Evolutionary conservation across 2,113 vertebrate species (phyloP).

Genomic region (Oplegnathus fasciatus): DNA sequence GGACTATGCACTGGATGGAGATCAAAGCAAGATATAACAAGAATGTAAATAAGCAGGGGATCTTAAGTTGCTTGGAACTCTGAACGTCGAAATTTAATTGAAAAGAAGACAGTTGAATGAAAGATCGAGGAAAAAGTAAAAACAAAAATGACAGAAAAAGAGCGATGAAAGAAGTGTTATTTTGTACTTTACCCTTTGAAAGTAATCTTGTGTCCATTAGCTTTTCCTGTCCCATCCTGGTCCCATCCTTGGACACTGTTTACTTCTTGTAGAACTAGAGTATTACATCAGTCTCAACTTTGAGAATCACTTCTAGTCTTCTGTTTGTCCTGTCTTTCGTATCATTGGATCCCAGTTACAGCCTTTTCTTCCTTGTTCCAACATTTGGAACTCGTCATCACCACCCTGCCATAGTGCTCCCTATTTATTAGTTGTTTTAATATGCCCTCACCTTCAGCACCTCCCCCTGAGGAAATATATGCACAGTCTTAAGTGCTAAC

Average conservation of each 20-base stretch:
- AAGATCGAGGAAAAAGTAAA: conserved; percentile 39
- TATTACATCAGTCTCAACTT: background rate
- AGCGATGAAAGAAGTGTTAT: conserved; percentile 40
- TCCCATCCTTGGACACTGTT: background rate
- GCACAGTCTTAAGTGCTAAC: background rate
- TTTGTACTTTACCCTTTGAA: conserved; percentile 6
- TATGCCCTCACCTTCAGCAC: background rate
- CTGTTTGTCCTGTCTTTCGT: background rate
- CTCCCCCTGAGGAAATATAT: background rate
- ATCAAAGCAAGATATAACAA: conserved; percentile 61
- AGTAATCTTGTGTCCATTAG: background rate
- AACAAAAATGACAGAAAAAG: conserved; percentile 1
- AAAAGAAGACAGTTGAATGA: conserved; percentile 35
- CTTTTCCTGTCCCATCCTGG: background rate
- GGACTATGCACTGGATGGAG: conserved; percentile 26
- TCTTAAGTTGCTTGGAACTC: conserved; percentile 30
- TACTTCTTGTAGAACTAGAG: background rate
- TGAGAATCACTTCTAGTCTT: background rate
- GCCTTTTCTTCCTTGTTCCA: background rate
- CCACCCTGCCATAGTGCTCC: background rate
- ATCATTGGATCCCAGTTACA: background rate
- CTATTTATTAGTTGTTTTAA: background rate
- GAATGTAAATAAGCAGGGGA: conserved; percentile 55
- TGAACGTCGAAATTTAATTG: conserved; percentile 31
- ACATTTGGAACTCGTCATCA: background rate